A percentile compares a stretch with the other conserved stretches of the same genome.
Evolutionary conservation across 1,140 invertebrate species (phyloP).

Genomic region (Phymorhynchus buccinoides): DNA sequence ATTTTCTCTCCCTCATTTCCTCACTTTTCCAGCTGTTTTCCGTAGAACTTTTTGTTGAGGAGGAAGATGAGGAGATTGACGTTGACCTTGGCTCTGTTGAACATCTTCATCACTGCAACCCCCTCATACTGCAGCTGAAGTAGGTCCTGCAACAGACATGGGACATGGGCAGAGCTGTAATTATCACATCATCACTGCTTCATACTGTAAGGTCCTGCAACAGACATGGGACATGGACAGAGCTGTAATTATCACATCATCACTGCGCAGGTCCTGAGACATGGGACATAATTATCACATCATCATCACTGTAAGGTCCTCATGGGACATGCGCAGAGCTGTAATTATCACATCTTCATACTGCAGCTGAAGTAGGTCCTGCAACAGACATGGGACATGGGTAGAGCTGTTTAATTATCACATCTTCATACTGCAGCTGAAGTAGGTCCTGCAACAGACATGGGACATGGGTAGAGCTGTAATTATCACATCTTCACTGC

Average conservation of each 20-base stretch:
- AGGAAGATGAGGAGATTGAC: conserved; percentile 85
- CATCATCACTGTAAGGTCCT: conserved; percentile 83
- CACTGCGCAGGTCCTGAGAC: too few species aligned
- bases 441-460: conserved; percentile 78
- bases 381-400: background rate
- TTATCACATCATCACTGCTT: conserved; percentile 62
- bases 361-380: conserved; percentile 85
- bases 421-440: conserved; percentile 86
- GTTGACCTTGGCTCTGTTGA: conserved; percentile 85
- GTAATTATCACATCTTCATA: conserved; percentile 88
- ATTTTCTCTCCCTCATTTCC: too few species aligned
- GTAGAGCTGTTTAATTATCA: conserved; percentile 52
- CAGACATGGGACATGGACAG: background rate
- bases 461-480: background rate
- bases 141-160: conserved; percentile 76
- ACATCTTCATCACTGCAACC: conserved; percentile 84
- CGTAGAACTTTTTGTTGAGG: conserved; percentile 86
- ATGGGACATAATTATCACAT: too few species aligned
- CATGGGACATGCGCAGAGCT: too few species aligned
- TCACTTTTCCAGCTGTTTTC: conserved; percentile 57
- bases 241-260: background rate
- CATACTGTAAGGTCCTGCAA: conserved; percentile 84
- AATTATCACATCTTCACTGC: background rate
- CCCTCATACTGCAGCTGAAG: conserved; percentile 87
- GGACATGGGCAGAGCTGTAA: background rate